Evolutionary conservation across 1,140 invertebrate species (phyloP).

Genomic region (Brachionus asplanchnoidis): DNA sequence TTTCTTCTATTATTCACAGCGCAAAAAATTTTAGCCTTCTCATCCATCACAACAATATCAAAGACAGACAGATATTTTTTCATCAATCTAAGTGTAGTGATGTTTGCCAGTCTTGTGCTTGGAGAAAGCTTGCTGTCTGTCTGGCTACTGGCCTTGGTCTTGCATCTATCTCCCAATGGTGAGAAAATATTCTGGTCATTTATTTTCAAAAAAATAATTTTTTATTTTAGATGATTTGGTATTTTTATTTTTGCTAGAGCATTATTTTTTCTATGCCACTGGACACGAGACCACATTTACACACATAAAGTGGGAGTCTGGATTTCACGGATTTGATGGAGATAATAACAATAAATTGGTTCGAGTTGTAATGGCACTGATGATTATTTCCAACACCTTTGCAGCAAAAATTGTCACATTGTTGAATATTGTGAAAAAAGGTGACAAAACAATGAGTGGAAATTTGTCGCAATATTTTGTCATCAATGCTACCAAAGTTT

Average conservation of each 20-base stretch:
- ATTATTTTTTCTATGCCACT: constrained; percentile 38
- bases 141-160: neutral
- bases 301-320: constrained; percentile 35
- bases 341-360: constrained; percentile 16
- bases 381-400: constrained; percentile 38
- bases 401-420: neutral
- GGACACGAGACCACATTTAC: constrained; percentile 37
- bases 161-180: neutral
- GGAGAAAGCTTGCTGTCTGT: neutral
- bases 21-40: neutral
- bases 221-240: neutral
- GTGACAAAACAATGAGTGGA: neutral
- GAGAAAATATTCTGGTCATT: neutral
- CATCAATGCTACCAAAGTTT: neutral
- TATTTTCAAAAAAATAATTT: neutral
- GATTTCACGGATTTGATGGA: constrained; percentile 31
- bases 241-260: neutral
- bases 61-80: neutral
- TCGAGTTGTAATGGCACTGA: neutral
- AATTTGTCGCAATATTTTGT: neutral
- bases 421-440: neutral
- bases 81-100: neutral
- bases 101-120: neutral
- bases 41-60: neutral
- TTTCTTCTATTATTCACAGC: neutral